Base-by-base conservation (phyloP, 2,113 vertebrate genomes). In the Daphoenositta chrysoptera region DNA sequence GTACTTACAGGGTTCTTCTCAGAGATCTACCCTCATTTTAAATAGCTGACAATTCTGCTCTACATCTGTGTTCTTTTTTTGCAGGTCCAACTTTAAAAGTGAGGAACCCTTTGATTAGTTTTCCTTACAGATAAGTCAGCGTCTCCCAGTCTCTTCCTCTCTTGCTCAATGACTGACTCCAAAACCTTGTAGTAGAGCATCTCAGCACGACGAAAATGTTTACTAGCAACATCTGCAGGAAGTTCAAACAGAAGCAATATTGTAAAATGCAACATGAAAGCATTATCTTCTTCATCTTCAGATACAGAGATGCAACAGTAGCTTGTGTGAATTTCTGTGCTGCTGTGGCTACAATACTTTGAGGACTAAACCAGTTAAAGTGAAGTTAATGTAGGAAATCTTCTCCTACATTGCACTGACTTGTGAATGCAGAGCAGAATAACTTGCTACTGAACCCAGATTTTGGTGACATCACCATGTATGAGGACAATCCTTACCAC, bases 171-270 rank as follows among this genome's bases (percentile, higher is more conserved):
- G 95, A 99, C 95, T 27, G 98, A 98, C 97, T 99, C 99, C 95
- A 99, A 91, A 26, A 99, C 98, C 96, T 99, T 98, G 97, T 99
- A 99, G 96, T 99, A 99, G 8, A 99, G 98, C 61, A 98, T 98
- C 95, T 99, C 99, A 10, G 99, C 98, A 94, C 98, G 98, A 73
- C 98, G 97, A 83, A 99, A 99, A 83, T 98, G 98, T 97, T 98
- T 99, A 85, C 98, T 98, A 28, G 98, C 97, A 96, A 98, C 96
- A 89, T 99, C 99, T 99, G 98, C 85, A 96, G 51, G 89, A 51
- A 92, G 57, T 76, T 63, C 31, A 87, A 45, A 75, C 8, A 89
- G 37, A 89, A 86, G 75, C 50, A 84, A 31, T 64, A 48, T 16
- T 66, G 78, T 78, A 60, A 96, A 85, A 76, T 35, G 13, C 3